Evolutionary conservation across 2,888 invertebrate species (phyloP).

Genomic region (Candidula unifasciata): DNA sequence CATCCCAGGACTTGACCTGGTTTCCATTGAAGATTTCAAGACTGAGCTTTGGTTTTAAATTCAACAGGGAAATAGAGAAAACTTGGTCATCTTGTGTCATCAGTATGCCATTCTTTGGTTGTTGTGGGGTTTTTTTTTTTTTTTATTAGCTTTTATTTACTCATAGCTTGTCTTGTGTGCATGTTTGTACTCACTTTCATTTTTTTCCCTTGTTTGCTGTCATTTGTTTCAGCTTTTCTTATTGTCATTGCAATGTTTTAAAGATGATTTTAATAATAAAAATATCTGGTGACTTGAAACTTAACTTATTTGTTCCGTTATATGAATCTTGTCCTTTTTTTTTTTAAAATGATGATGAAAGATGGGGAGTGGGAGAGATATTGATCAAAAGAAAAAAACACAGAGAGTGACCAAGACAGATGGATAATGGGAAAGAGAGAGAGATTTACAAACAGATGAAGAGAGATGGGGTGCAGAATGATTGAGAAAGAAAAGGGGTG

Average conservation of each 20-base stretch:
- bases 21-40: too few species aligned
- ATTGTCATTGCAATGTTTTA: slow-evolving; percentile 29
- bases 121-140: too few species aligned
- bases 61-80: neutral
- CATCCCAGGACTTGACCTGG: too few species aligned
- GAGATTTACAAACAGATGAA: too few species aligned
- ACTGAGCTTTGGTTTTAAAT: slow-evolving; percentile 24
- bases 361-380: too few species aligned
- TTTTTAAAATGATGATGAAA: too few species aligned
- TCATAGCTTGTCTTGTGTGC: neutral
- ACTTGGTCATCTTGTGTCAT: neutral
- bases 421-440: too few species aligned
- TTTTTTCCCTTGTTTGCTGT: slow-evolving; percentile 4
- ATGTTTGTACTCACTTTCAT: slow-evolving; percentile 9
- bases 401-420: too few species aligned
- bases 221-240: slow-evolving; percentile 32
- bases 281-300: slow-evolving; percentile 41
- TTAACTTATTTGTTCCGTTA: neutral
- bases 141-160: neutral
- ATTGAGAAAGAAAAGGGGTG: too few species aligned
- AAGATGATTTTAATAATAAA: slow-evolving; percentile 31
- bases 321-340: neutral
- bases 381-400: too few species aligned
- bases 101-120: neutral
- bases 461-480: too few species aligned